phyloP scores from a whole-genome alignment of 1,140 invertebrate species.

The Drosophila auraria region DNA sequence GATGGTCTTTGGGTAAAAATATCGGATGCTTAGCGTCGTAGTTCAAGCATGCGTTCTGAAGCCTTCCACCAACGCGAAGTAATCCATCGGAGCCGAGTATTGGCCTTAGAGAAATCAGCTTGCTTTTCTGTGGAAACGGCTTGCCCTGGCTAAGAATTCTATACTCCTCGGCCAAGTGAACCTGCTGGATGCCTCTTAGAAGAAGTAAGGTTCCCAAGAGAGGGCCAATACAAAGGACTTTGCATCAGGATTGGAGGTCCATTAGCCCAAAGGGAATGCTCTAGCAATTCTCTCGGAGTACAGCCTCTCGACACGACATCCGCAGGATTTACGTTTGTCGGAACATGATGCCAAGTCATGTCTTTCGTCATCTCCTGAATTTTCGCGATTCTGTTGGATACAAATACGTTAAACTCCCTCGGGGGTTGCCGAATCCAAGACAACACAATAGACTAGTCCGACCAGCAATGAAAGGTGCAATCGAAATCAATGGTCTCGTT shows the following conservation, averaged over 20 bases:
- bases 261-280: too few relatives aligned
- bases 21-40: not conserved
- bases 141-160: not conserved
- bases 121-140: not conserved
- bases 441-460: not conserved
- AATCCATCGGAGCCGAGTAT: not conserved
- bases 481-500: not conserved
- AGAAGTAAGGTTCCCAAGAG: not conserved
- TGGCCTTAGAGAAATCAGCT: not conserved
- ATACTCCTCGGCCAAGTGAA: not conserved
- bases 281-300: too few relatives aligned
- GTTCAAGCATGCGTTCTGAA: not conserved
- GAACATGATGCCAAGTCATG: not conserved
- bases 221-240: too few relatives aligned
- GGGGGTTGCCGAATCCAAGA: too few relatives aligned
- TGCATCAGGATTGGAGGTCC: too few relatives aligned
- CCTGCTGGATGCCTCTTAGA: not conserved
- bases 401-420: not conserved
- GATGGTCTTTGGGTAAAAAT: not conserved
- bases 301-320: too few relatives aligned
- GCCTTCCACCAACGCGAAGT: not conserved
- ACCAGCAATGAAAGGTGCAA: not conserved
- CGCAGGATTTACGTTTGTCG: too few relatives aligned
- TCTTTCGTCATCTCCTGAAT: not conserved
- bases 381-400: not conserved